A percentile compares a stretch with the other conserved stretches of the same genome.
These are phyloP conservation scores for Malacoraja senta DNA, from an alignment of 2,797 vertebrate genomes.

Conservation along the genomic window DNA sequence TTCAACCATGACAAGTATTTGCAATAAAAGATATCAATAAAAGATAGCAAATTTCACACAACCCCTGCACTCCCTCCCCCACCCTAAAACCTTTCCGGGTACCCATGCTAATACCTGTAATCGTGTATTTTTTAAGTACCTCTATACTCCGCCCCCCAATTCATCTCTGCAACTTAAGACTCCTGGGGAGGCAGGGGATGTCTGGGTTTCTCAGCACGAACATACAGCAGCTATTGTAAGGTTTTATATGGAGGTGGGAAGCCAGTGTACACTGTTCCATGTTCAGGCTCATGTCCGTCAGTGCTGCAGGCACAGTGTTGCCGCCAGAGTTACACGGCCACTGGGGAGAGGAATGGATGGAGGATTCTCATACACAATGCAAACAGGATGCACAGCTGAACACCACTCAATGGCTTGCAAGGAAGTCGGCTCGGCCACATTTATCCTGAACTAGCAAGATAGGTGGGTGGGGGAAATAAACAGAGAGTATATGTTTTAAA, in stretches of 20 bases:
- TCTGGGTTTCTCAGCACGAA: no score
- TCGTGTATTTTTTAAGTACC: no score
- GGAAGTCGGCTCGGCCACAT: background rate
- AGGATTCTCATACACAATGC: background rate
- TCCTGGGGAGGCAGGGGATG: no score
- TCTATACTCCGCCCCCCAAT: background rate
- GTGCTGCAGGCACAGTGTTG: background rate
- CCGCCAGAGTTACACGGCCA: background rate
- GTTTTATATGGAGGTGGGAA: background rate
- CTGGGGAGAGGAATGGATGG: background rate
- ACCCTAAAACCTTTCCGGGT: background rate
- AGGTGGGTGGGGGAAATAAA: background rate
- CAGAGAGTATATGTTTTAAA: background rate
- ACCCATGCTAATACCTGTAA: background rate
- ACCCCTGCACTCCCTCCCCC: no score
- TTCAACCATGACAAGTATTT: no score
- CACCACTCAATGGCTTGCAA: constrained; percentile 2
- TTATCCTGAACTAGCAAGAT: constrained; percentile 22
- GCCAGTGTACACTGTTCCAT: background rate
- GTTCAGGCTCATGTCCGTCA: background rate
- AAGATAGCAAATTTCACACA: no score
- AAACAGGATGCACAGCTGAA: constrained; percentile 22
- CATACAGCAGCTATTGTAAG: background rate
- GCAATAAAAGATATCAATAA: no score
- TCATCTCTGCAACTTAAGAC: background rate